Evolutionary conservation across 2,113 vertebrate species (phyloP).

Genomic region (Alosa alosa): DNA sequence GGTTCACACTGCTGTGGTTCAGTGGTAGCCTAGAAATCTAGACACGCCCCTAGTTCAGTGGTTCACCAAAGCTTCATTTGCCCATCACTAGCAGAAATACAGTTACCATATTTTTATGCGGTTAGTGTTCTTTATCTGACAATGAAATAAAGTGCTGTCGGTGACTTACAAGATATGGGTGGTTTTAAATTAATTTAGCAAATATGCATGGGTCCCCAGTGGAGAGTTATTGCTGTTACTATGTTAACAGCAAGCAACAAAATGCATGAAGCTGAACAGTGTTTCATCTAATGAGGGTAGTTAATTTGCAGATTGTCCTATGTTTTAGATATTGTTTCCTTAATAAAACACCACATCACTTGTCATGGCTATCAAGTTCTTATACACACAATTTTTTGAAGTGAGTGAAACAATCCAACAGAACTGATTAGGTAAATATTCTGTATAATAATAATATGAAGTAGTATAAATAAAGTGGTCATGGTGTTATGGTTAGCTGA

Average conservation of each 20-base stretch:
- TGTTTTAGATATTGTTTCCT: neutral
- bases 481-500: too few relatives aligned
- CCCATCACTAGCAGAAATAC: neutral
- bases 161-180: neutral
- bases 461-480: too few relatives aligned
- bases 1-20: too few relatives aligned
- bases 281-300: neutral
- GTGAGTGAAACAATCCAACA: too few relatives aligned
- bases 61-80: too few relatives aligned
- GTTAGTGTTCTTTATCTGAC: neutral
- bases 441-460: too few relatives aligned
- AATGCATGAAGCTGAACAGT: neutral
- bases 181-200: neutral
- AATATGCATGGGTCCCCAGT: neutral
- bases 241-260: neutral
- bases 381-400: neutral
- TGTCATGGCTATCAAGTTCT: neutral
- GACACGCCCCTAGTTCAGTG: too few relatives aligned
- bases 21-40: too few relatives aligned
- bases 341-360: neutral
- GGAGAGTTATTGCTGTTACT: neutral
- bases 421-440: too few relatives aligned
- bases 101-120: neutral
- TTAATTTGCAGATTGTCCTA: neutral
- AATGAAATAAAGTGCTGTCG: neutral